Base-by-base conservation (phyloP, 2,888 invertebrate genomes). In the Oligia fasciuncula region DNA sequence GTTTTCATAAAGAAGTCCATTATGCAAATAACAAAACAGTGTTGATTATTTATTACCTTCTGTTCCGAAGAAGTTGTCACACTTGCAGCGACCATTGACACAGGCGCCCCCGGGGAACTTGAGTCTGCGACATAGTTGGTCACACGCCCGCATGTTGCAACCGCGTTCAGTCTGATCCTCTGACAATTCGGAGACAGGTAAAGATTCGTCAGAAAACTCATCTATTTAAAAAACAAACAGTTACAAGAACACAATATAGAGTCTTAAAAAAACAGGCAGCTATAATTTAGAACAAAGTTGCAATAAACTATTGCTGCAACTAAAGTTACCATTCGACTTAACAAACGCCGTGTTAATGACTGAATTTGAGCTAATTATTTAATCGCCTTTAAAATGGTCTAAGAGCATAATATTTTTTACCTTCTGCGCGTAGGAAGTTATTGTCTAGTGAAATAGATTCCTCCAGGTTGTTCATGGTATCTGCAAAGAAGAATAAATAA, bases 51-150 rank as follows among this genome's bases (percentile, higher is more conserved):
- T 60, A 19, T 46, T 29, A 81, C 81, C 84, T 84, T 85, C 40
- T 75, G 69, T 35, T 46, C 8, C 60, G 19, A 73, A n/a, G 46
- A 67, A 63, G 19, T 76, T 76, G 67, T 81, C 68, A 51, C 87
- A 86, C 40, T 81, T 81, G 79, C 86, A 86, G 51, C 29, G 72
- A 0, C 70, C 76, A 49, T 74, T 81, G 43, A 79, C 68, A 35
- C 86, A 86, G 0, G 49, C 35, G 54, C 86, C 86, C 23, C 76
- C 6, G 6, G 54, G 6, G 68, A 51, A 51, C 51, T 70, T 75
- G 43, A 81, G 70, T 19, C 14, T 68, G 13, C 49, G 77, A 75
- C 87, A 86, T 19, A 77, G 40, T 46, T 82, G 76, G 0, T 74
- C 23, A 17, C 83, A 83, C 0, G 13, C 68, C 5, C 6, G 62